Evolutionary conservation across 1,140 invertebrate species (phyloP).

Genomic region (Drosophila sp.): DNA sequence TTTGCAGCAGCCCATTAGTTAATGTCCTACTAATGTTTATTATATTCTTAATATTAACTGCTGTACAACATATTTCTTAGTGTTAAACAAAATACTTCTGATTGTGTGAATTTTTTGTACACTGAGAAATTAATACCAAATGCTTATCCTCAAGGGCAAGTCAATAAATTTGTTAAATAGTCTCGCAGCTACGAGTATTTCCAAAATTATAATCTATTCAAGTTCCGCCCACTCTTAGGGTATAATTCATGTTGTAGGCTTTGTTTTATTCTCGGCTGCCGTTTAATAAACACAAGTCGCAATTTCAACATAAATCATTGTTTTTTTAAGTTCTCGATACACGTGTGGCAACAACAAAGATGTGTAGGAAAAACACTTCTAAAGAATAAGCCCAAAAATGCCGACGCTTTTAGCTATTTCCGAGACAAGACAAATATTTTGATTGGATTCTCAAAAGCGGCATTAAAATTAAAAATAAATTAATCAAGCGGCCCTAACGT

Average conservation of each 20-base stretch:
- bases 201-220: constrained; percentile 1
- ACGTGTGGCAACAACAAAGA: constrained; percentile 4
- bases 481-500: constrained; percentile 52
- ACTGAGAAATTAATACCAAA: not conserved
- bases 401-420: constrained; percentile 36
- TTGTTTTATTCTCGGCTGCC: constrained; percentile 12
- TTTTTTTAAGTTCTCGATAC: constrained; percentile 33
- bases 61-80: not conserved
- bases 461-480: constrained; percentile 61
- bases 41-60: not conserved
- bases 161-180: constrained; percentile 25
- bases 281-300: constrained; percentile 45
- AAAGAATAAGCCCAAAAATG: constrained; percentile 22
- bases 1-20: not conserved
- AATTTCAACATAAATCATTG: constrained; percentile 61
- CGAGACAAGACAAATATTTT: constrained; percentile 47
- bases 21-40: not conserved
- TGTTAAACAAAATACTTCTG: not conserved
- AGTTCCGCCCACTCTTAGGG: constrained; percentile 5
- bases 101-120: not conserved
- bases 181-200: constrained; percentile 19
- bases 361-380: constrained; percentile 12
- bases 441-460: constrained; percentile 40
- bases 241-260: constrained; percentile 23
- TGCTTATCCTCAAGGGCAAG: constrained; percentile 6